These are phyloP conservation scores for Condylostylus longicornis DNA, from an alignment of 1,140 invertebrate genomes.

Conservation along the genomic window DNA sequence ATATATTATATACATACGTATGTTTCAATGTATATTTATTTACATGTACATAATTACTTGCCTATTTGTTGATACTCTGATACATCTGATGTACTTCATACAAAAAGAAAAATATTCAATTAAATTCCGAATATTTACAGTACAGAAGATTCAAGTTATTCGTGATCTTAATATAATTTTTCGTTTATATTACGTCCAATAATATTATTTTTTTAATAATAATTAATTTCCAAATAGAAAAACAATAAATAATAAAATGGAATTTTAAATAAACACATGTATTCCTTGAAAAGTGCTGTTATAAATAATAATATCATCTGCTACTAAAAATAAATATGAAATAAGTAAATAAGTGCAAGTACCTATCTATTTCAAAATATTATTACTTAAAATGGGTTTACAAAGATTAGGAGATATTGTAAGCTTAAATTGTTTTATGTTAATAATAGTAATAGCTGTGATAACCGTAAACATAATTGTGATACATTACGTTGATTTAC, in stretches of 20 bases:
- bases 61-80: conserved; percentile 1
- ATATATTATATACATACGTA: conserved; percentile 1
- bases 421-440: conserved; percentile 9
- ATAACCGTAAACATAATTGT: conserved; percentile 11
- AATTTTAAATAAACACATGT: too few relatives aligned
- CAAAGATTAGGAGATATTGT: conserved; percentile 12
- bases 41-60: background rate
- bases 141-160: conserved; percentile 21
- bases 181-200: conserved; percentile 3
- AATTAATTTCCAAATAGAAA: conserved; percentile 16
- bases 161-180: conserved; percentile 7
- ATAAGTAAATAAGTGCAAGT: too few relatives aligned
- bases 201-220: conserved; percentile 14
- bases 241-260: too few relatives aligned
- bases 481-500: background rate
- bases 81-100: conserved; percentile 8
- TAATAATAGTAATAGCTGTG: conserved; percentile 9
- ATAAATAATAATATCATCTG: too few relatives aligned
- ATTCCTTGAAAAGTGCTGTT: too few relatives aligned
- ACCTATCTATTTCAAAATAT: too few relatives aligned
- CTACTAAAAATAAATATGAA: too few relatives aligned
- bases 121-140: conserved; percentile 13
- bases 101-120: conserved; percentile 17
- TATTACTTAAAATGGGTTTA: too few relatives aligned
- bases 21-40: background rate